Percentiles rank a stretch among this genome's conserved stretches.
Evolutionary conservation across 2,888 invertebrate species (phyloP).

Genomic region (Mylabris sibirica): DNA sequence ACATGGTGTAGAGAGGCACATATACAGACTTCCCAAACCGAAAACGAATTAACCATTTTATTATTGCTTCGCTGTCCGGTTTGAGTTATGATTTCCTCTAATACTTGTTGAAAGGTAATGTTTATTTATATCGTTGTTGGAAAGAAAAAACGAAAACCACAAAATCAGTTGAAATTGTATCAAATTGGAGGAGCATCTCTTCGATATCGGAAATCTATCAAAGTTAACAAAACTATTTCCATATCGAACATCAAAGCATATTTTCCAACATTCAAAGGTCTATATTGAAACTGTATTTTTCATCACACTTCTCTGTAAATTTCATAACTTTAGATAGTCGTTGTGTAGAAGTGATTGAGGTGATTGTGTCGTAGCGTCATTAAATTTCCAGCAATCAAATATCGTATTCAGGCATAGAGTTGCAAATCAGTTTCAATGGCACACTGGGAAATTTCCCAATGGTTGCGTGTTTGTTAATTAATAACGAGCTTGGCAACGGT

Average conservation of each 20-base stretch:
- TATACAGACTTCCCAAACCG: slow-evolving; percentile 41
- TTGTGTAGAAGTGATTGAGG: not conserved
- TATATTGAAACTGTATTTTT: not conserved
- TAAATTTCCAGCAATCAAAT: slow-evolving; percentile 15
- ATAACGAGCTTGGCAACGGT: slow-evolving; percentile 23
- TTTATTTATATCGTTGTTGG: slow-evolving; percentile 42
- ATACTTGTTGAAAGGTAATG: slow-evolving; percentile 46
- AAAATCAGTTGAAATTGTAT: slow-evolving; percentile 15
- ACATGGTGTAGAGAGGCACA: slow-evolving; percentile 44
- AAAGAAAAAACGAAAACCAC: slow-evolving; percentile 16
- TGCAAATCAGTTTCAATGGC: slow-evolving; percentile 22
- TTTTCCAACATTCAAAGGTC: not conserved
- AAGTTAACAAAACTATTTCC: not conserved
- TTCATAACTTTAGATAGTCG: not conserved
- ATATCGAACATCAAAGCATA: not conserved
- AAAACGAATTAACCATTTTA: slow-evolving; percentile 51
- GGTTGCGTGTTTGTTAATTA: slow-evolving; percentile 25
- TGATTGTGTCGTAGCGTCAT: not conserved
- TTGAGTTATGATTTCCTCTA: slow-evolving; percentile 48
- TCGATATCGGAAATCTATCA: not conserved
- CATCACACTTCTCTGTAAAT: not conserved
- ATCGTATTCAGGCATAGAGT: slow-evolving; percentile 17
- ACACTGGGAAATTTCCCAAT: slow-evolving; percentile 17
- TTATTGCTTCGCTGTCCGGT: slow-evolving; percentile 47
- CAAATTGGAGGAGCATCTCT: not conserved